These are phyloP conservation scores for Seriola dumerili DNA, from an alignment of 2,113 vertebrate genomes.

Conservation along the genomic window DNA sequence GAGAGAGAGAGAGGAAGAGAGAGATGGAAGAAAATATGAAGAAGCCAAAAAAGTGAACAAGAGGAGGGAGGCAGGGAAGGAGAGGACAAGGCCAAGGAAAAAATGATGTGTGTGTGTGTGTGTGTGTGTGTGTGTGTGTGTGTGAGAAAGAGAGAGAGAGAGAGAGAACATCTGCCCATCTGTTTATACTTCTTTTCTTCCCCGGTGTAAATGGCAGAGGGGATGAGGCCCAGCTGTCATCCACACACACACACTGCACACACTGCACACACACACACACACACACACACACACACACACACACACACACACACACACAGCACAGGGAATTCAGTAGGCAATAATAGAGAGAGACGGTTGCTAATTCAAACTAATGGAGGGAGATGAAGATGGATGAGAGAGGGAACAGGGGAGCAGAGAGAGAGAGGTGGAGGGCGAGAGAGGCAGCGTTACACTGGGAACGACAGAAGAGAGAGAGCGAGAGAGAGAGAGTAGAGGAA, in stretches of 20 bases:
- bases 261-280: conserved; percentile 38
- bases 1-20: background rate
- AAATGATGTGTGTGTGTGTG: conserved; percentile 19
- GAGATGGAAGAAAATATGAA: background rate
- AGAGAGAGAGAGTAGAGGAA: conserved; percentile 6
- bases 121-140: background rate
- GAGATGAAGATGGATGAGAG: conserved; percentile 83
- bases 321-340: conserved; percentile 74
- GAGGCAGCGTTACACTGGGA: conserved; percentile 25
- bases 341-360: conserved; percentile 83
- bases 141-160: conserved; percentile 40
- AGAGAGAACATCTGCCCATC: conserved; percentile 81
- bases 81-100: conserved; percentile 58
- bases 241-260: conserved; percentile 35
- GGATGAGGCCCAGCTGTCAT: conserved; percentile 81
- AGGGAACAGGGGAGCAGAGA: conserved; percentile 58
- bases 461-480: conserved; percentile 20
- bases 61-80: background rate
- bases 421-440: conserved; percentile 50
- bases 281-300: conserved; percentile 52
- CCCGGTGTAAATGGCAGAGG: conserved; percentile 79
- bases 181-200: conserved; percentile 81
- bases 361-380: conserved; percentile 84
- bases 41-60: conserved; percentile 10
- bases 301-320: conserved; percentile 50